Evolutionary conservation across 2,888 invertebrate species (phyloP), one percentile per base, ranked within the genome.

Genomic region (Miltochrista miniata): DNA sequence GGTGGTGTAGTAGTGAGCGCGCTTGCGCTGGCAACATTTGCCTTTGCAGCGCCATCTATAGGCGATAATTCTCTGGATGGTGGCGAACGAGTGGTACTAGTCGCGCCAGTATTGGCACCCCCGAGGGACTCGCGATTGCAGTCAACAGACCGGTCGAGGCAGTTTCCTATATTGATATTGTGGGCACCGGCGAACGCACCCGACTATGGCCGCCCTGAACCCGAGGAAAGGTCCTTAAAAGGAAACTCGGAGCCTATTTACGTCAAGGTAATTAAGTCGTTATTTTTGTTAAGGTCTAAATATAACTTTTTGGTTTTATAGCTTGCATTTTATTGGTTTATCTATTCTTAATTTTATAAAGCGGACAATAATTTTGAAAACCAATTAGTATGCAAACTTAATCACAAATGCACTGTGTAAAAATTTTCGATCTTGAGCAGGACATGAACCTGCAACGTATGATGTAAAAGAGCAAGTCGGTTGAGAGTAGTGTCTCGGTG

Each of bases 101-200:
- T 89, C 4, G 83, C 90, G 5, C 90, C 90, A 0, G 90, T 90
- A 7, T 61, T 90, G 1, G 90, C 90, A 1, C 90, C 90, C 4
- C 90, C 90, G 0, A 74, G 83, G 66, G 87, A 84, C 54, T 82
- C 87, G 0, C 78, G 79, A 59, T 71, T 75, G 1, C 85, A 84
- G 38, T 81, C 69, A 39, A 83, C 80, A 12, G 87, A 85, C 48
- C 74, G 90, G 14, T 74, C 90, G 18, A 70, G 88, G 29, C 91
- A 90, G 76, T 90, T 89, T 61, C 90, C 90, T 1, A 85, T 91
- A 24, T 70, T 90, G 45, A 79, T 90, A 49, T 77, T 91, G 14
- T 72, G 87, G 11, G 74, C 90, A 7, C 83, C 74, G 38, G 64
- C 73, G 18, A 71, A 85, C 52, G 74, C 68, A 5, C 53, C 71